Evolutionary conservation across 1,140 invertebrate species (phyloP).

Genomic region (Chelonus insularis): DNA sequence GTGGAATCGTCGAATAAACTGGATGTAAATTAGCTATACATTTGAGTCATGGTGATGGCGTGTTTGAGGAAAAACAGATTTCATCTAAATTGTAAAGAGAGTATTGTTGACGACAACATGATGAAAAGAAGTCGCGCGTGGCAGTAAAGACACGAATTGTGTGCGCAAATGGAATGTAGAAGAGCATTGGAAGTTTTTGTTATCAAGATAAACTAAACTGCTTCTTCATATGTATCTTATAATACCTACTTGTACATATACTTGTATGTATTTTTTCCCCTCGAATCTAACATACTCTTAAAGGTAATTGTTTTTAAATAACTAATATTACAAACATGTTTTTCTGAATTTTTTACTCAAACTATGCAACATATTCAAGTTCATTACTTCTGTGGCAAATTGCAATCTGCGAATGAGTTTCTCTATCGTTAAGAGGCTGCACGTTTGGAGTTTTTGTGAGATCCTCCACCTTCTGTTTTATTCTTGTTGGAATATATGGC

Average conservation of each 20-base stretch:
- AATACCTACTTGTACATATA: background rate
- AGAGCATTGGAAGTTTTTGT: background rate
- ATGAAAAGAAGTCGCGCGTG: slow-evolving; percentile 7
- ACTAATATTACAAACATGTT: background rate
- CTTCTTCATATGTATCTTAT: too few relatives aligned
- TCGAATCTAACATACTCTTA: background rate
- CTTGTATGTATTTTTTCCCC: background rate
- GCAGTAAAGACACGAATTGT: background rate
- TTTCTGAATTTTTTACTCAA: background rate
- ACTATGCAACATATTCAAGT: slow-evolving; percentile 34
- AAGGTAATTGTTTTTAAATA: slow-evolving; percentile 1
- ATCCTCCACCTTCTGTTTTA: slow-evolving; percentile 35
- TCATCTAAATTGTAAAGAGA: slow-evolving; percentile 41
- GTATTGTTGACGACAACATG: too few relatives aligned
- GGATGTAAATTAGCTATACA: too few relatives aligned
- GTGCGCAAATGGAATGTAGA: background rate
- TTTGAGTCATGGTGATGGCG: background rate
- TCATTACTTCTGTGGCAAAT: slow-evolving; percentile 59
- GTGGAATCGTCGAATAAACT: too few relatives aligned
- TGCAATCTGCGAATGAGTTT: slow-evolving; percentile 57
- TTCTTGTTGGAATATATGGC: too few relatives aligned
- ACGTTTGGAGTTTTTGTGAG: slow-evolving; percentile 47
- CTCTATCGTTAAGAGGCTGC: slow-evolving; percentile 48
- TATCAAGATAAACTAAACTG: background rate
- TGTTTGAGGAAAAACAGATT: slow-evolving; percentile 39